Base-by-base conservation (phyloP, 2,888 invertebrate species). In the Acanthopleura granulata region DNA sequence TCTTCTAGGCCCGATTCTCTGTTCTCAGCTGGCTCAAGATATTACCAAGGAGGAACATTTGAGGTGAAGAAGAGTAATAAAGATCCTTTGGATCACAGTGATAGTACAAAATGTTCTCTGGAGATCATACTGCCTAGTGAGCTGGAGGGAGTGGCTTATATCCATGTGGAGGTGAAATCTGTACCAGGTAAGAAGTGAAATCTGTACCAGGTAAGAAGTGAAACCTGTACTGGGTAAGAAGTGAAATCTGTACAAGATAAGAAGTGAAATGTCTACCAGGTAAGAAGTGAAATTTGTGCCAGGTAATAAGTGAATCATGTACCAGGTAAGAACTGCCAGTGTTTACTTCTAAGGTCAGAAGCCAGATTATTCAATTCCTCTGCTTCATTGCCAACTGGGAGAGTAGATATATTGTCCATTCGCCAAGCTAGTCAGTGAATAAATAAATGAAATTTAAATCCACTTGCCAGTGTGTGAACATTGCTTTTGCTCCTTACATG, bases 141-240 rank as follows among this genome's bases (percentile, higher is more conserved):
- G 90, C 92, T 98, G 75, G 97, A 98, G 90, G 98, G 98, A 0
- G 96, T 97, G 18, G 97, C 97, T 0, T 98, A 97, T 89, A 98
- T 98, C 81, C 97, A 97, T 89, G 98, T 98, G 9, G 93, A 96
- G 61, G 97, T 98, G 83, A 96, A 97, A 89, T 97, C 97, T 93
- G 95, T 95, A 94, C 82, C 85, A 81, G 87, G 86, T 88, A 75
- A 76, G 72, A 66, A 16, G 97, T 98, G 83, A 96, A 97, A 89
- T 97, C 97, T 93, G 95, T 95, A 94, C 82, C 85, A 81, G 87
- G 86, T 88, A 75, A 76, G 72, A 66, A 16, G 97, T 98, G 83
- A 96, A 97, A 89, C 97, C 97, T 93, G 95, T 95, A 94, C 82
- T 85, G 80, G 87, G 86, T 88, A 75, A 76, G 72, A 66, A 16